Base-by-base conservation (phyloP, 1,140 invertebrate genomes). In the Drosophila pachea region DNA sequence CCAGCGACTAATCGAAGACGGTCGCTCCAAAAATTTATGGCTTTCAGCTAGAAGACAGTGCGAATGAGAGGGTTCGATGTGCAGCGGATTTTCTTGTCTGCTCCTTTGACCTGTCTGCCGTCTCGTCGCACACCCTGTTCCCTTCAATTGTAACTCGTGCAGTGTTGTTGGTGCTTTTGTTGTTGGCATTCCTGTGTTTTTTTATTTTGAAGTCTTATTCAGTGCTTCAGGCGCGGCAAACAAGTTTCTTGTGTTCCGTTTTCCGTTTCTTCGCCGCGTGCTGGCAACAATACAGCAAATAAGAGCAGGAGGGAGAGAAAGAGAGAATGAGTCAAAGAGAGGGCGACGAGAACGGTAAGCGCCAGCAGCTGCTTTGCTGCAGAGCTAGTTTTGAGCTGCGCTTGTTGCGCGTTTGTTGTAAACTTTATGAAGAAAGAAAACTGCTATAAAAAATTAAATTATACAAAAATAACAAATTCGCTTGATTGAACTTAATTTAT, bases 51-150 rank as follows among this genome's bases (percentile, higher is more conserved):
- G 50, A 12, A 43, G 31, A 36, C 14, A 31, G 49, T 31, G 32
- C 36, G 33, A 22, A 43, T 52, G 16, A 48, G 29, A 12, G 48
- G 60, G 38, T 40, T 12, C 29, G 43, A 35, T 42, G 16, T 47
- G 33, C 35, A 36, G 43, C 54, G 58, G 45, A 22, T 33, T 61
- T 49, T 67, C 42, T 71, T 55, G 68, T 61, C 68, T 83, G 78
- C 69, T 84, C 79, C 78, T 84, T 83, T 83, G 78, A 83, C 78
- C 79, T 75, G 78, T 79, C 78, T 84, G 50, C 72, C 54, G 48
- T 67, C 62, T 67, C 62, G 64, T 52, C 54, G 38, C 45, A 42
- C 31, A 14, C 43, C 22, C n/a, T 31, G 12, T 49, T 40, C 22
- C 22, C 22, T 22, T 53, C 22, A 64, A 52, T 47, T 52, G 33